Base-by-base conservation (phyloP, 2,888 invertebrate species). In the Iselma pallidipennis region DNA sequence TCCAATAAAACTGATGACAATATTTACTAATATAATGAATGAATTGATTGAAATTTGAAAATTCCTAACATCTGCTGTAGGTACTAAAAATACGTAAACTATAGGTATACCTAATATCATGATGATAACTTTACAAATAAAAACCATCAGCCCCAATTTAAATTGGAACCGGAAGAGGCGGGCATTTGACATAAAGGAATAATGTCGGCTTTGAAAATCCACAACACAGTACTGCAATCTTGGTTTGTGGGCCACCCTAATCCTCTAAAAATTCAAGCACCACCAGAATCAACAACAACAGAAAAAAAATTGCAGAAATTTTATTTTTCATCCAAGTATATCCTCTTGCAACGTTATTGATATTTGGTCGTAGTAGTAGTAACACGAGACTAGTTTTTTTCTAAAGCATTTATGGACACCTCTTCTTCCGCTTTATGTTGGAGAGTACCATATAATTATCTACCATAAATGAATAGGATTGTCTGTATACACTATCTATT, bases 371-470 rank as follows among this genome's bases (percentile, higher is more conserved):
- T n/a, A n/a, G n/a, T n/a, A n/a, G n/a, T n/a, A 3, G 45, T 21
- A 45, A 45, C 2, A 45, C 54, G 61, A 59, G 61, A 57, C 60
- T 63, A 68, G 65, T 65, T 68, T 61, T 59, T 59, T 65, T 60
- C 54, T 61, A 55, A 57, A 59, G 58, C 59, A 63, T 65, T 65
- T 63, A 68, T 70, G 70, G 65, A 70, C 68, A 70, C 70, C 68
- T 70, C 66, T 65, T 61, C 62, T 66, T 68, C 68, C 70, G 67
- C 50, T 49, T 3, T 45, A 21, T 45, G 2, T 3, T 7, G 9
- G 4, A 21, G 21, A 45, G 4, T 45, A 45, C 2, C 4, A 10
- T 45, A 45, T 45, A 21, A 45, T 45, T 45, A 45, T 45, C 21
- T 4, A 45, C 19, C 45, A 45, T 21, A 45, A 45, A 2, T 37